Evolutionary conservation across 2,888 invertebrate species (phyloP), one percentile per base, ranked within the genome.

Genomic region (Sphaerophoria taeniata): DNA sequence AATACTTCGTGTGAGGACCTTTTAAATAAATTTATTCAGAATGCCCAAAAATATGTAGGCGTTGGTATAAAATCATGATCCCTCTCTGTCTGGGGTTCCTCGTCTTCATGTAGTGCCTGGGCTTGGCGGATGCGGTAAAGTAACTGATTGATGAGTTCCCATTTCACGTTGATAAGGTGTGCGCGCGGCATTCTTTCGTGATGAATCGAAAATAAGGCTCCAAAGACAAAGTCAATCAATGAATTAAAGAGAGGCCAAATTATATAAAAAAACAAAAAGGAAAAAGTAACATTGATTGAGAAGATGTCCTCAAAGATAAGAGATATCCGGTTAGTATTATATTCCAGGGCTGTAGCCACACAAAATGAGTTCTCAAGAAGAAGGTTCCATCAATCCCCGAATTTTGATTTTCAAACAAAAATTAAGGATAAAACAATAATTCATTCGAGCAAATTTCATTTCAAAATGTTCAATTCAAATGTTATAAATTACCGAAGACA

Each of bases 231-330:
- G 70, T 81, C 73, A 85, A 85, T 85, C 85, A 85, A 73, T 80
- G 76, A 81, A 71, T 53, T 36, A 58, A 39, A 24, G 31, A 65
- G 58, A 43, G 12, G 9, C 39, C n/a, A 5, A 47, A 47, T 16
- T 6, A 56, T 24, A 24, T 24, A 58, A 36, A 34, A 55, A 3
- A 34, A 36, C 9, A 11, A 58, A 45, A 75, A 72, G 65, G 3
- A 33, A 16, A 33, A 34, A 34, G 0, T 16, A 49, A 65, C 6
- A 36, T 16, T 69, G 89, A 89, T 90, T 88, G 88, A 87, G 87
- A 87, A 90, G 90, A 90, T 91, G 88, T 89, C 88, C 89, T 88
- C 87, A 74, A 74, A 89, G 90, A 90, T 90, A 90, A 90, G 82
- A 88, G 88, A 89, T 90, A 90, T 90, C 90, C 91, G 90, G 90